Evolutionary conservation across 2,113 vertebrate genomes (phyloP).

Genomic region (Apteryx mantelli): DNA sequence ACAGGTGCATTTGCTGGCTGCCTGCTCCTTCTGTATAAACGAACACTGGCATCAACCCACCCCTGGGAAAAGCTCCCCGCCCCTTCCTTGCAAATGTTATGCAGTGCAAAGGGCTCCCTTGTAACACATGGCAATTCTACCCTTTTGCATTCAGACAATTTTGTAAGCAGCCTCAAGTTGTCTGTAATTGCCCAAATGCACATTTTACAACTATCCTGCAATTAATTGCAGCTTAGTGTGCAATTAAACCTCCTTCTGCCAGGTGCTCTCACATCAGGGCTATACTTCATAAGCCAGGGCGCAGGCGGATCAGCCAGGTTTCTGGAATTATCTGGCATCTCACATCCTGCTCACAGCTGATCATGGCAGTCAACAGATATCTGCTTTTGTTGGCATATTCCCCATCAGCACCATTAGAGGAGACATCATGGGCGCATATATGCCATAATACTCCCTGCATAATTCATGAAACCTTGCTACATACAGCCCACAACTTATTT

Average conservation of each 20-base stretch:
- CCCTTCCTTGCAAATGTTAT: background rate
- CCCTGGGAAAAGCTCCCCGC: background rate
- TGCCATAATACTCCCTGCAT: background rate
- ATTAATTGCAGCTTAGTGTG: constrained; percentile 31
- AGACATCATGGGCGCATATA: background rate
- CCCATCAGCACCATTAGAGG: background rate
- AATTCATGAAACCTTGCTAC: background rate
- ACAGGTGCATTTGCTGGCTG: constrained; percentile 33
- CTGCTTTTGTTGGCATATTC: background rate
- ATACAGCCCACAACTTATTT: background rate
- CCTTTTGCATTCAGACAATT: background rate
- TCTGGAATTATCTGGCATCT: background rate
- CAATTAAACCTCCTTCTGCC: constrained; percentile 44
- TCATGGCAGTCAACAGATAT: background rate
- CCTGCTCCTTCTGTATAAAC: background rate
- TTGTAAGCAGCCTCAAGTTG: background rate
- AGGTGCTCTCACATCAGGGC: background rate
- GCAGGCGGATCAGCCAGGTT: background rate
- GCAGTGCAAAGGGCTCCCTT: background rate
- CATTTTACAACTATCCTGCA: background rate
- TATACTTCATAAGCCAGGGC: background rate
- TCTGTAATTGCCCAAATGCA: constrained; percentile 10
- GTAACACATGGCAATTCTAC: background rate
- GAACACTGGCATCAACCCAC: background rate
- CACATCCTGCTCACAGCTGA: background rate